Conservation (phyloP, 2,888 invertebrate species). For the Dynastes hyllus region DNA sequence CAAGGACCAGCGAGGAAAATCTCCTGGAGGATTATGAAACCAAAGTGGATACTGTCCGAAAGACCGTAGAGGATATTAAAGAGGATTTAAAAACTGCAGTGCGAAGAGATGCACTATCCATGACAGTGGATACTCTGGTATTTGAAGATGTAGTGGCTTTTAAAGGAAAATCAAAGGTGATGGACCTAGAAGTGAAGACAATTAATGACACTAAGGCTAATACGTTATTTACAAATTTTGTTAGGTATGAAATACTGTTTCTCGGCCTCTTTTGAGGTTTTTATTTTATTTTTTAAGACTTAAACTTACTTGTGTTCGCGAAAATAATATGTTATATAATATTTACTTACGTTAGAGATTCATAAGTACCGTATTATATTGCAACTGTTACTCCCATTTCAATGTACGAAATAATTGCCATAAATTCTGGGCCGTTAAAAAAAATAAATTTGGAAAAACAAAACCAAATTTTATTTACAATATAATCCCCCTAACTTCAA, state of each 20-base stretch:
- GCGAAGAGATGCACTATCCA: constrained; percentile 34
- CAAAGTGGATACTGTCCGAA: constrained; percentile 49
- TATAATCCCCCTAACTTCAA: too few species aligned
- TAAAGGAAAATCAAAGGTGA: constrained; percentile 61
- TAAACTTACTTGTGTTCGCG: too few species aligned
- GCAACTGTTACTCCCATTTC: too few species aligned
- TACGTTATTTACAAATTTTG: constrained; percentile 63
- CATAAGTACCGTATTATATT: too few species aligned
- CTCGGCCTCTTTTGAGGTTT: neutral
- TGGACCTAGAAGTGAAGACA: constrained; percentile 60
- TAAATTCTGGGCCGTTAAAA: too few species aligned
- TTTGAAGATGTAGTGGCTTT: constrained; percentile 66
- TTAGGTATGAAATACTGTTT: constrained; percentile 57
- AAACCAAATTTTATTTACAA: too few species aligned
- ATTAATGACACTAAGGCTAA: constrained; percentile 65
- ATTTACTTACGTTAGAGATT: too few species aligned
- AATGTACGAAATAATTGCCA: too few species aligned
- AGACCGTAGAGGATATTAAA: constrained; percentile 54
- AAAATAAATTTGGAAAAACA: too few species aligned
- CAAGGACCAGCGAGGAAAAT: neutral
- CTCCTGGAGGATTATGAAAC: neutral
- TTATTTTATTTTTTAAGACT: constrained; percentile 4
- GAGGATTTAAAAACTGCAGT: constrained; percentile 54
- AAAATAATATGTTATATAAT: too few species aligned
- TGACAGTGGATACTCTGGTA: constrained; percentile 61